These are phyloP conservation scores for Sitophilus oryzae DNA, from an alignment of 1,140 invertebrate genomes.

Conservation along the genomic window DNA sequence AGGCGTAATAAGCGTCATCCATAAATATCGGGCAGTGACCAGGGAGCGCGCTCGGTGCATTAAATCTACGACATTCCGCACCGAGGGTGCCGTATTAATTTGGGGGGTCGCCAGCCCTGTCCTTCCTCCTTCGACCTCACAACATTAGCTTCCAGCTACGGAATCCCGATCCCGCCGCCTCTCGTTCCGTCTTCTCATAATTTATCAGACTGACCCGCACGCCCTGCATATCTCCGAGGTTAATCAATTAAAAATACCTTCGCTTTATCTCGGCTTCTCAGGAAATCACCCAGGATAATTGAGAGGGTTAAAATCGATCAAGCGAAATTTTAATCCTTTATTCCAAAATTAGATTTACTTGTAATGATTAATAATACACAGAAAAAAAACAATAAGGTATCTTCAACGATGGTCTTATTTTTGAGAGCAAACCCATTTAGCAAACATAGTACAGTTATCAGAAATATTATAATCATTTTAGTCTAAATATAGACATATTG, in stretches of 20 bases:
- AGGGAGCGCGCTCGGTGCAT: constrained; percentile 8
- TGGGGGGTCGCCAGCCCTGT: constrained; percentile 3
- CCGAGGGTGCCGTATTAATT: constrained; percentile 16
- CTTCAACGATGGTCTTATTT: too few relatives aligned
- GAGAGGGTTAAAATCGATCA: too few relatives aligned
- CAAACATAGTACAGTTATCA: too few relatives aligned
- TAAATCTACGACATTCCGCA: constrained; percentile 20
- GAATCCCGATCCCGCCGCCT: constrained; percentile 12
- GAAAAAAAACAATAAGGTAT: too few relatives aligned
- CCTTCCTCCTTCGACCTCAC: neutral
- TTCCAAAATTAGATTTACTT: too few relatives aligned
- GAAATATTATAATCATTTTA: too few relatives aligned
- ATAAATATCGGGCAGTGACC: constrained; percentile 15
- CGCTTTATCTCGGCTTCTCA: constrained; percentile 18
- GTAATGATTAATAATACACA: too few relatives aligned
- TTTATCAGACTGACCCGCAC: constrained; percentile 27
- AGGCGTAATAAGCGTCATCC: neutral
- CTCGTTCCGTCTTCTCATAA: constrained; percentile 24
- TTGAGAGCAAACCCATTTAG: too few relatives aligned
- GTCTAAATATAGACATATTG: too few relatives aligned
- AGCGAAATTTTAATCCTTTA: too few relatives aligned
- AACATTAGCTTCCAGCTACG: constrained; percentile 20
- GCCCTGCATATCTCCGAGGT: constrained; percentile 19
- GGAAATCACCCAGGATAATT: too few relatives aligned
- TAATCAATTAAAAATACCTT: constrained; percentile 27